Evolutionary conservation across 2,888 invertebrate genomes (phyloP).

Genomic region (Cactoblastis cactorum): DNA sequence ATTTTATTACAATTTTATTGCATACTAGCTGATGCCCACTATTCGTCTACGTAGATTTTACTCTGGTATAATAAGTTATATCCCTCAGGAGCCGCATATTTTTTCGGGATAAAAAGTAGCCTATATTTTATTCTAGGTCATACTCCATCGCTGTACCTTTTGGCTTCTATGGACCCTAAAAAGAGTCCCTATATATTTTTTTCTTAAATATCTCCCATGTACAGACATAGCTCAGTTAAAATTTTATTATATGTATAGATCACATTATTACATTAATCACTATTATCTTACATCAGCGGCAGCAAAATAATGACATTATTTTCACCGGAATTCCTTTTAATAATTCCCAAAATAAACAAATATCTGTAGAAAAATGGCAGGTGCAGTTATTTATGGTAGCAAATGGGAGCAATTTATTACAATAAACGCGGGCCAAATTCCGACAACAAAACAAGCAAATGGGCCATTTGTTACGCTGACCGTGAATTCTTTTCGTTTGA

Average conservation of each 20-base stretch:
- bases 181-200: no score
- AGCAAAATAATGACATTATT: background rate
- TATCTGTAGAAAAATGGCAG: background rate
- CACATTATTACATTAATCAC: background rate
- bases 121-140: no score
- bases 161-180: no score
- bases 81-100: no score
- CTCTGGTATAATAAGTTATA: no score
- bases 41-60: no score
- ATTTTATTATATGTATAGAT: background rate
- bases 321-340: background rate
- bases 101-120: no score
- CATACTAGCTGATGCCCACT: no score
- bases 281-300: no score
- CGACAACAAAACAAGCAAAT: slow-evolving; percentile 4
- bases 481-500: background rate
- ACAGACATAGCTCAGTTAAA: no score
- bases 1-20: no score
- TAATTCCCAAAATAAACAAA: background rate
- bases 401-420: slow-evolving; percentile 7
- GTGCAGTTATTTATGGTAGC: slow-evolving; percentile 1
- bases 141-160: no score
- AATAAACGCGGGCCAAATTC: background rate
- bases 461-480: slow-evolving; percentile 8
- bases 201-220: background rate